phyloP scores from a whole-genome alignment of 2,888 invertebrate genomes.

The Tridacna crocea region DNA sequence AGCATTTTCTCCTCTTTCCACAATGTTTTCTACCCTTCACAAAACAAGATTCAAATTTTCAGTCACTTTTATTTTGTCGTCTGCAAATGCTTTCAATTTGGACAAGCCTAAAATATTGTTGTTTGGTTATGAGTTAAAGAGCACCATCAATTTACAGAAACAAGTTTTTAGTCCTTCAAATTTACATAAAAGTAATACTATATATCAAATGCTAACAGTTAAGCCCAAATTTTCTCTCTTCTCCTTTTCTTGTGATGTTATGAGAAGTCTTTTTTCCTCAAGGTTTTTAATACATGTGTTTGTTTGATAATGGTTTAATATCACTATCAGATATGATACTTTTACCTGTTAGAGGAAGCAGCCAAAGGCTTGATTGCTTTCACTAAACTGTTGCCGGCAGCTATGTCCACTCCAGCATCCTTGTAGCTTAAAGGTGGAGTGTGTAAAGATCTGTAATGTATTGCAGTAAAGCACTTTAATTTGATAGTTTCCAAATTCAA shows the following conservation, averaged over 20 bases:
- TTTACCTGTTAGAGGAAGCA: constrained; percentile 88
- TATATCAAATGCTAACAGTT: too few species aligned
- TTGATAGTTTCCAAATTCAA: too few species aligned
- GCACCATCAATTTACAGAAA: too few species aligned
- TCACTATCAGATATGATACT: not conserved
- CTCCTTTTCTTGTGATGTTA: not conserved
- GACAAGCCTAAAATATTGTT: too few species aligned
- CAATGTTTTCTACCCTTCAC: too few species aligned
- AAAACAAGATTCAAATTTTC: too few species aligned
- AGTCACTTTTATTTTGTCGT: too few species aligned
- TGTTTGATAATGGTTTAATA: not conserved
- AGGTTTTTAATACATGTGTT: not conserved
- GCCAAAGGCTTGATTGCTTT: constrained; percentile 92
- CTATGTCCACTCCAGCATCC: constrained; percentile 95
- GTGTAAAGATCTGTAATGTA: constrained; percentile 49
- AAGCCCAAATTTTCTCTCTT: not conserved
- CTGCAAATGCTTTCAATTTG: too few species aligned
- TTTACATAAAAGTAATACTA: too few species aligned
- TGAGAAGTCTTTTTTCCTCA: not conserved
- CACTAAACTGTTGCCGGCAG: constrained; percentile 94
- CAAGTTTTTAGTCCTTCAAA: too few species aligned
- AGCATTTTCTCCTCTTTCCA: too few species aligned
- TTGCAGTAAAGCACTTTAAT: not conserved
- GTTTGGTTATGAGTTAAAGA: too few species aligned
- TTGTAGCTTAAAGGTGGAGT: constrained; percentile 89